These are phyloP conservation scores for Stenodema calcarata DNA, from an alignment of 2,888 invertebrate genomes.

Conservation along the genomic window DNA sequence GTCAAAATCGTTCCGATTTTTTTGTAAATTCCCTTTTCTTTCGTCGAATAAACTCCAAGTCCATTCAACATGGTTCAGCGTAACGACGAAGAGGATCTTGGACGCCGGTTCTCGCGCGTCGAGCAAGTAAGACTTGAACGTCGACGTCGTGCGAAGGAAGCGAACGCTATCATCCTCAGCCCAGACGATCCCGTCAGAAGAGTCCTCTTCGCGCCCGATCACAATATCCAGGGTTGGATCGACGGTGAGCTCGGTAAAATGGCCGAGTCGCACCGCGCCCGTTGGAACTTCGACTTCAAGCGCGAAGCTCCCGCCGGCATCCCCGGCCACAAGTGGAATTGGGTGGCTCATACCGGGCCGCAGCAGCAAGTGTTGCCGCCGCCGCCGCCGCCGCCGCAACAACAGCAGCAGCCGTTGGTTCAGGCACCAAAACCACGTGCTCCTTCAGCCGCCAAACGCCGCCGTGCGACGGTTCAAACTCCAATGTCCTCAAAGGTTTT, in stretches of 20 bases:
- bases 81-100: neutral
- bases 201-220: constrained; percentile 16
- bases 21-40: neutral
- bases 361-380: neutral
- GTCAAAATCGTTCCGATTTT: neutral
- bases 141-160: neutral
- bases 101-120: constrained; percentile 5
- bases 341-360: neutral
- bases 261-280: neutral
- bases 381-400: too few relatives aligned
- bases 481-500: neutral
- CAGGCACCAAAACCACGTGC: neutral
- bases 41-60: neutral
- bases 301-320: neutral
- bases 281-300: constrained; percentile 21
- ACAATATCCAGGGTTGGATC: constrained; percentile 13
- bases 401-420: neutral
- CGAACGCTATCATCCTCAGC: neutral
- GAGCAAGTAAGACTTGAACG: constrained; percentile 12
- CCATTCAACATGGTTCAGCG: neutral
- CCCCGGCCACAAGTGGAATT: neutral
- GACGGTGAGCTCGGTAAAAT: constrained; percentile 18
- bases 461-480: neutral
- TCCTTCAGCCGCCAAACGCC: neutral
- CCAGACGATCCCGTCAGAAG: neutral